Evolutionary conservation across 1,140 invertebrate species (phyloP).

Genomic region (Neotoxoptera formosana): DNA sequence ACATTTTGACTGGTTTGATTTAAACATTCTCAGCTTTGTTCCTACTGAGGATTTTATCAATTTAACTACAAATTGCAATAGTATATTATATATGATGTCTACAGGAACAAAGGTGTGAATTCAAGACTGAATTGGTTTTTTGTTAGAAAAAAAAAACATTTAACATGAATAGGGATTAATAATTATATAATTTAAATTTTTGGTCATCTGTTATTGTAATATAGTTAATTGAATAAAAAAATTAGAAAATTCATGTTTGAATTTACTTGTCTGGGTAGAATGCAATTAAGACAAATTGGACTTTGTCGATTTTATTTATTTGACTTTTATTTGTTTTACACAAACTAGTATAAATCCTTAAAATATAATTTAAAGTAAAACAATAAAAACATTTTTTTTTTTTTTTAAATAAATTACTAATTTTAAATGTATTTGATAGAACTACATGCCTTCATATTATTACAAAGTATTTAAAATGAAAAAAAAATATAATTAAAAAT

Average conservation of each 20-base stretch:
- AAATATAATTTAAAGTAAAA: conserved; percentile 1
- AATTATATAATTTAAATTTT: conserved; percentile 53
- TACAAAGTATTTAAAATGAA: background rate
- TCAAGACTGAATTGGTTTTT: conserved; percentile 56
- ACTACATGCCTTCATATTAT: background rate
- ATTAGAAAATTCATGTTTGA: conserved; percentile 44
- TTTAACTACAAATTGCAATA: conserved; percentile 48
- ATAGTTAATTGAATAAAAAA: conserved; percentile 51
- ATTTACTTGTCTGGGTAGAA: conserved; percentile 52
- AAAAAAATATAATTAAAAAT: conserved; percentile 24
- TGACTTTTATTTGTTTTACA: conserved; percentile 37
- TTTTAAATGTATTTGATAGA: background rate
- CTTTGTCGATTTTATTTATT: conserved; percentile 47
- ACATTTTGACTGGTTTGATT: conserved; percentile 55
- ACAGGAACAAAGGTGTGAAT: conserved; percentile 54
- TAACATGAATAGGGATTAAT: conserved; percentile 46
- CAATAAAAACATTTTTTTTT: too few relatives aligned
- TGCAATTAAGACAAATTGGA: conserved; percentile 52
- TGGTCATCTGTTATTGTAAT: conserved; percentile 41
- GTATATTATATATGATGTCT: conserved; percentile 42
- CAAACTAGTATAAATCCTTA: conserved; percentile 19
- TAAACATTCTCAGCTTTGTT: conserved; percentile 57
- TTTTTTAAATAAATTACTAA: background rate
- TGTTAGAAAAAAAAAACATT: conserved; percentile 40
- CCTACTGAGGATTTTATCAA: conserved; percentile 43